Base-by-base conservation (phyloP, 1,140 invertebrate species). In the Neocloeon triangulifer region DNA sequence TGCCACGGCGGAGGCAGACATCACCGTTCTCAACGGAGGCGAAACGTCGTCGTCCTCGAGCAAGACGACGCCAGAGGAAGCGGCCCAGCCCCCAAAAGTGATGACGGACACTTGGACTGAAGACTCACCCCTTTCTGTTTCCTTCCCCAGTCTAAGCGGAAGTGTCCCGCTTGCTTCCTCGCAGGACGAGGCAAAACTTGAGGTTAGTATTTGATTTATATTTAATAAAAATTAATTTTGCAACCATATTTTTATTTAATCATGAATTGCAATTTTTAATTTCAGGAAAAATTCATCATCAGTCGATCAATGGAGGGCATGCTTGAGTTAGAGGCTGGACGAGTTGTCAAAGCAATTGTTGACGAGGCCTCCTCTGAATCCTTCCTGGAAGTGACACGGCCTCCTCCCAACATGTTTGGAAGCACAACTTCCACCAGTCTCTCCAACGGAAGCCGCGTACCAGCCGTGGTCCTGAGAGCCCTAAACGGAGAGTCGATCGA, bases 41-140 rank as follows among this genome's bases (percentile, higher is more conserved):
- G n/a, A n/a, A n/a, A n/a, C n/a, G n/a, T n/a, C n/a, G n/a, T n/a
- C n/a, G n/a, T n/a, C n/a, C n/a, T n/a, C n/a, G n/a, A n/a, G n/a
- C n/a, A n/a, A n/a, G n/a, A n/a, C n/a, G n/a, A n/a, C n/a, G n/a
- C n/a, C n/a, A n/a, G n/a, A n/a, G n/a, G n/a, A n/a, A n/a, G n/a
- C n/a, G n/a, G n/a, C n/a, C n/a, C n/a, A n/a, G n/a, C n/a, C n/a
- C n/a, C n/a, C n/a, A n/a, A n/a, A n/a, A n/a, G n/a, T n/a, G n/a
- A n/a, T n/a, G n/a, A n/a, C n/a, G n/a, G 72, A 73, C 41, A 77
- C 73, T 0, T 79, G 76, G 75, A 76, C 73, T 41, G 74, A 77
- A 36, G 66, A 75, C 8, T 69, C 64, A 29, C 69, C 68, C 1
- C 73, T 74, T 47, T 74, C 78, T 39, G 53, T 74, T 21, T 73